Evolutionary conservation across 2,888 invertebrate genomes (phyloP).

Genomic region (Scaptomyza caliginosa): DNA sequence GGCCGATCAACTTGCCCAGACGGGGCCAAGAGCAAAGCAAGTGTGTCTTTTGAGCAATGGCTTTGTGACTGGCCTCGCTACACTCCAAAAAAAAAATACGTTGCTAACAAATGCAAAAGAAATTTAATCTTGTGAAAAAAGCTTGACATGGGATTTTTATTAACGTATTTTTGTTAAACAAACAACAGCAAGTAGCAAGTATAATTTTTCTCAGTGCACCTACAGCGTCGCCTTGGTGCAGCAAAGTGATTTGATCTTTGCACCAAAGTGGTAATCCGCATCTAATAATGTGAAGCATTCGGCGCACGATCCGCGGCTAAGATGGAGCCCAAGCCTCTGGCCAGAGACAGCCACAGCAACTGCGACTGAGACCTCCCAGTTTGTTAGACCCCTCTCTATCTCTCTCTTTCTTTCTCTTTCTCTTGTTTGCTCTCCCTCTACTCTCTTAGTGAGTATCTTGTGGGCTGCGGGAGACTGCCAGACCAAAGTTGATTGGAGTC

Average conservation of each 20-base stretch:
- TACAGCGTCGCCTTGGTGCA: slow-evolving; percentile 59
- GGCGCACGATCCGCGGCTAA: slow-evolving; percentile 74
- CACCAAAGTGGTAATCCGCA: slow-evolving; percentile 80
- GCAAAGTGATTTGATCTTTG: slow-evolving; percentile 80
- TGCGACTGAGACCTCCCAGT: slow-evolving; percentile 67
- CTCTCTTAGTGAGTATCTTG: slow-evolving; percentile 8
- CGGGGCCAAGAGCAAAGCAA: slow-evolving; percentile 1
- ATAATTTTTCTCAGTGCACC: slow-evolving; percentile 36
- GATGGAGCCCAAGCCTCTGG: slow-evolving; percentile 30
- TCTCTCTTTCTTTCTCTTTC: background rate
- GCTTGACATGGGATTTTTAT: too few relatives aligned
- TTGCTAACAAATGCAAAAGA: background rate
- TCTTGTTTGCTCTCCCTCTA: background rate
- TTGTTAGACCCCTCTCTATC: slow-evolving; percentile 21
- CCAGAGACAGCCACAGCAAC: slow-evolving; percentile 17
- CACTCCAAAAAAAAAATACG: background rate
- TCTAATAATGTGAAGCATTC: slow-evolving; percentile 82
- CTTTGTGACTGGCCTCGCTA: background rate
- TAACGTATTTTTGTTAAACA: background rate
- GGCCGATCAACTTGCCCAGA: background rate
- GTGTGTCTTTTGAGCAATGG: slow-evolving; percentile 7
- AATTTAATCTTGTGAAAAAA: too few relatives aligned
- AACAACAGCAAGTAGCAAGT: background rate
- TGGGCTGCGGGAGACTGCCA: slow-evolving; percentile 13
- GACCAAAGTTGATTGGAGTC: slow-evolving; percentile 78